phyloP scores from a whole-genome alignment of 92 coral and sea anemone species.

The Bergia sp. region DNA sequence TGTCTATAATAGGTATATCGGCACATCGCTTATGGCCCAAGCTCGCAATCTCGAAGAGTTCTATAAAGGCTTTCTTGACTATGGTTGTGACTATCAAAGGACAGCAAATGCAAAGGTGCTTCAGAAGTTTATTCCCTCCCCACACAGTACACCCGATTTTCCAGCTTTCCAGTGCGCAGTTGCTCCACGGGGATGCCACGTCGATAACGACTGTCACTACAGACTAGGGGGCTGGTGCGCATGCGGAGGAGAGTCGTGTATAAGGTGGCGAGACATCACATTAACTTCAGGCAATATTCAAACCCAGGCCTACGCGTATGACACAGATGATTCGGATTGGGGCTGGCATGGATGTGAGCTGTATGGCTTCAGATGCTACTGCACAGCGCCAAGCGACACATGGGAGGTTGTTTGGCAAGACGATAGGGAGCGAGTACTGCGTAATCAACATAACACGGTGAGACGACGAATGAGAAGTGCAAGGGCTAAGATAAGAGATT shows the following conservation, averaged over 20 bases:
- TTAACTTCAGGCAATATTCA: background rate
- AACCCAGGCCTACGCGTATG: background rate
- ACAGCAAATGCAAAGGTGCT: slow-evolving; percentile 34
- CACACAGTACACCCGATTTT: slow-evolving; percentile 23
- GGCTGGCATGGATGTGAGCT: slow-evolving; percentile 30
- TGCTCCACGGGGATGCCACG: slow-evolving; percentile 53
- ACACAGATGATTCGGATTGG: background rate
- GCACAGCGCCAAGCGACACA: background rate
- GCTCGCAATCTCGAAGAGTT: slow-evolving; percentile 60
- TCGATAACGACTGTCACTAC: slow-evolving; percentile 55
- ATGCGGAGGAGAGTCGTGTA: slow-evolving; percentile 33
- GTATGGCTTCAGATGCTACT: background rate
- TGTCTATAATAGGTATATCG: slow-evolving; percentile 38
- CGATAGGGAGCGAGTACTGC: slow-evolving; percentile 12
- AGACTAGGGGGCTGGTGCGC: slow-evolving; percentile 26
- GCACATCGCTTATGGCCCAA: slow-evolving; percentile 32
- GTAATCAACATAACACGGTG: slow-evolving; percentile 1
- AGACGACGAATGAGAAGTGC: background rate
- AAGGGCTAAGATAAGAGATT: background rate
- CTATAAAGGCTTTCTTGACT: slow-evolving; percentile 62
- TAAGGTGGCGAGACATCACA: background rate
- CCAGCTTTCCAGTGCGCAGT: slow-evolving; percentile 54
- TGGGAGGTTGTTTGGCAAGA: slow-evolving; percentile 33
- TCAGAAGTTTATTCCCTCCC: slow-evolving; percentile 49
- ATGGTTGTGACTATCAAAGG: slow-evolving; percentile 40